These are phyloP conservation scores for Matsumurasca onukii DNA, from an alignment of 1,140 invertebrate species.

Conservation along the genomic window DNA sequence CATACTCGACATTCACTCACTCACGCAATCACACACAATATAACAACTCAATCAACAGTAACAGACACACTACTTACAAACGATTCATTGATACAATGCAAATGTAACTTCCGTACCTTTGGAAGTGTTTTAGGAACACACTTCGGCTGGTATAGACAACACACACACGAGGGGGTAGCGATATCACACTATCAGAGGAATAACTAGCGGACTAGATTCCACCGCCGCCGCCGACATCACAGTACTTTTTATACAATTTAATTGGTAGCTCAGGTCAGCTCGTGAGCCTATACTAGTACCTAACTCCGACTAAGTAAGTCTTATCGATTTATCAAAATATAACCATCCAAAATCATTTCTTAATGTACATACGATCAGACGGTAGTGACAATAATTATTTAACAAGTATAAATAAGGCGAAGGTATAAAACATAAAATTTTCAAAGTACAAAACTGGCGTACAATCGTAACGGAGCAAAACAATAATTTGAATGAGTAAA, in stretches of 20 bases:
- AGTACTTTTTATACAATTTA: slow-evolving; percentile 3
- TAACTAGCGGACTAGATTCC: slow-evolving; percentile 33
- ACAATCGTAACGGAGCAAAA: not conserved
- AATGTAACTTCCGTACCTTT: slow-evolving; percentile 40
- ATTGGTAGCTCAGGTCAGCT: slow-evolving; percentile 31
- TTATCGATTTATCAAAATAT: slow-evolving; percentile 27
- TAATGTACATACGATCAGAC: slow-evolving; percentile 22
- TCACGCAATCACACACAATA: slow-evolving; percentile 27
- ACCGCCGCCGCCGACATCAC: slow-evolving; percentile 18
- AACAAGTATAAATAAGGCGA: slow-evolving; percentile 12
- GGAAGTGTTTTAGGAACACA: slow-evolving; percentile 41
- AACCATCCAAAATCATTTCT: slow-evolving; percentile 19
- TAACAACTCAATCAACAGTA: too few species aligned
- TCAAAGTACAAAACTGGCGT: not conserved
- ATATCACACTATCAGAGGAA: slow-evolving; percentile 41
- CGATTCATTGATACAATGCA: slow-evolving; percentile 42
- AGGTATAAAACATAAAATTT: slow-evolving; percentile 22
- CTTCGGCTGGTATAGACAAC: slow-evolving; percentile 41
- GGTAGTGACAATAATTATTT: not conserved
- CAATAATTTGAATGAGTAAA: not conserved
- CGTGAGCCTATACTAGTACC: slow-evolving; percentile 24
- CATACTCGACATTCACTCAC: slow-evolving; percentile 26
- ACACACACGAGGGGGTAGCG: slow-evolving; percentile 39
- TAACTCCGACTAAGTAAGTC: slow-evolving; percentile 18
- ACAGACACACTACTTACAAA: slow-evolving; percentile 34